Conservation (phyloP, 2,113 vertebrate species). For the Larimichthys crocea region DNA sequence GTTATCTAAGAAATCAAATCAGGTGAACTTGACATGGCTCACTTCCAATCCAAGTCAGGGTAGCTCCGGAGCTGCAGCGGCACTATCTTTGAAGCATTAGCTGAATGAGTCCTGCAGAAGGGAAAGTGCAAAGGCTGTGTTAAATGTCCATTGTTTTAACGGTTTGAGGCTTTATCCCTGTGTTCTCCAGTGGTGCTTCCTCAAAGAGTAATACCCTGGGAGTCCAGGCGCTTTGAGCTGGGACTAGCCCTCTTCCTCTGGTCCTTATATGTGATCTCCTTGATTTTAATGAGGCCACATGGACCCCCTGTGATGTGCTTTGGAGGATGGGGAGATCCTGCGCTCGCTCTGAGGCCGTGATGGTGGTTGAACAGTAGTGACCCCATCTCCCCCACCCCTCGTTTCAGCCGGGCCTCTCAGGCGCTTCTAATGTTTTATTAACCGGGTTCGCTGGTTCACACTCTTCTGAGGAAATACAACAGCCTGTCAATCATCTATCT, state of each 20-base stretch:
- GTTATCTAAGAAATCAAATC: constrained; percentile 71
- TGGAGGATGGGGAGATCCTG: constrained; percentile 66
- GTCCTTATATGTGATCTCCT: constrained; percentile 84
- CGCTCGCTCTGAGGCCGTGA: constrained; percentile 62
- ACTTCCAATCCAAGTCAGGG: constrained; percentile 64
- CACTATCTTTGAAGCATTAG: constrained; percentile 64
- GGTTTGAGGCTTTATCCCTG: constrained; percentile 59
- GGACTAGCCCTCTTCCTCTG: constrained; percentile 79
- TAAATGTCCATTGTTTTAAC: constrained; percentile 77
- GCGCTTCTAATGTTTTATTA: constrained; percentile 85
- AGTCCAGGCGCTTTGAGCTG: constrained; percentile 72
- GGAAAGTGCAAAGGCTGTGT: constrained; percentile 61
- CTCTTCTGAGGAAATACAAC: constrained; percentile 75
- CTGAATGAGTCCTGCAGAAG: constrained; percentile 61
- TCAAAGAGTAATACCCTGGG: constrained; percentile 75
- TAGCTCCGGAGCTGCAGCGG: not conserved
- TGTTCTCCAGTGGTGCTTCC: constrained; percentile 69
- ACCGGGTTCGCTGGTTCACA: constrained; percentile 81
- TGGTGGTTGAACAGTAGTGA: constrained; percentile 73
- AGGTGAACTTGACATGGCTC: constrained; percentile 71
- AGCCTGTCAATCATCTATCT: constrained; percentile 79
- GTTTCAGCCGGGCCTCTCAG: constrained; percentile 65
- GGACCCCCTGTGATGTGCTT: constrained; percentile 84
- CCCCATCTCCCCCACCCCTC: constrained; percentile 66
- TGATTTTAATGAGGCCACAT: constrained; percentile 86